Conservation (phyloP, 2,113 vertebrate species). For the Leuciscus idus region DNA sequence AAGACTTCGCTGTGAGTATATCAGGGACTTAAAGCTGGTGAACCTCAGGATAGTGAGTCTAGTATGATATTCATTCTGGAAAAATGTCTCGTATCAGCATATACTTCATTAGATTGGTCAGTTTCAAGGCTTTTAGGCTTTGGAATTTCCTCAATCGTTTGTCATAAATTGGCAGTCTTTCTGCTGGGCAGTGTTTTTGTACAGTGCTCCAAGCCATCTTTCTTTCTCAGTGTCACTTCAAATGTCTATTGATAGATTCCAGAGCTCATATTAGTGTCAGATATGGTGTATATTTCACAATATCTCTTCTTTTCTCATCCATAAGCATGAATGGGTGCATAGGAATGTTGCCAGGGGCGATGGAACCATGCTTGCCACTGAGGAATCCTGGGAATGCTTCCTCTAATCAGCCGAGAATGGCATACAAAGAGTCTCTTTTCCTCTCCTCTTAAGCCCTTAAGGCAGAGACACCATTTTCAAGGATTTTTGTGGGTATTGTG, state of each 20-base stretch:
- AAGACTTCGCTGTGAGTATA: too few relatives aligned
- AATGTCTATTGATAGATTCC: background rate
- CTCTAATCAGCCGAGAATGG: slow-evolving; percentile 64
- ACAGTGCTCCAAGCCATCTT: background rate
- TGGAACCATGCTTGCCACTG: slow-evolving; percentile 64
- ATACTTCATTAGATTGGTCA: background rate
- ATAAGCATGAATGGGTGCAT: slow-evolving; percentile 68
- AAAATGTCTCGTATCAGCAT: background rate
- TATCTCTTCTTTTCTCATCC: slow-evolving; percentile 70
- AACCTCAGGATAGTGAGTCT: too few relatives aligned
- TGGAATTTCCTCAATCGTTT: background rate
- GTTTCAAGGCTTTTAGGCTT: background rate
- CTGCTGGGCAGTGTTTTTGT: background rate
- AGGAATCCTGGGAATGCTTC: slow-evolving; percentile 73
- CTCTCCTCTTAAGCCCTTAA: slow-evolving; percentile 59
- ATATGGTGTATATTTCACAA: slow-evolving; percentile 45
- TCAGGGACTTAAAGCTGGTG: too few relatives aligned
- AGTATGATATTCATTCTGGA: background rate
- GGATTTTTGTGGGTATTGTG: slow-evolving; percentile 42
- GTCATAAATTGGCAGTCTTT: background rate
- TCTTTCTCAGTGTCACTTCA: background rate
- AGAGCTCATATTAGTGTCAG: slow-evolving; percentile 20
- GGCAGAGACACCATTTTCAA: slow-evolving; percentile 52
- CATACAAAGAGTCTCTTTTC: slow-evolving; percentile 73
- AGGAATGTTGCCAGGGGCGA: slow-evolving; percentile 70